Percentiles rank a stretch among this genome's conserved stretches.
These are phyloP conservation scores for Malurus cyaneus DNA, from an alignment of 2,113 vertebrate species.

Conservation along the genomic window DNA sequence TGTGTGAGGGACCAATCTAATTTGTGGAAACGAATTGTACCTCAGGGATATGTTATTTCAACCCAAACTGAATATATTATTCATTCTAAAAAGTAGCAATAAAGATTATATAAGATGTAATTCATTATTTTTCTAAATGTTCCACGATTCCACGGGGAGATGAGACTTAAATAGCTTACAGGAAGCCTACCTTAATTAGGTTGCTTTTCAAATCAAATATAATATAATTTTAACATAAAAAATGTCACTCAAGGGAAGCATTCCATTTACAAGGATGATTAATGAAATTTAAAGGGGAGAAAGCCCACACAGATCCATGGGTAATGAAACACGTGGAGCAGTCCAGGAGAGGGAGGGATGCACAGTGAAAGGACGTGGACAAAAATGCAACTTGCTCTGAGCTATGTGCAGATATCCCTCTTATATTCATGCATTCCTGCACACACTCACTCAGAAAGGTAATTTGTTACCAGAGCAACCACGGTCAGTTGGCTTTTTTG, in stretches of 20 bases:
- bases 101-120: conserved; percentile 74
- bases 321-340: background rate
- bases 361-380: background rate
- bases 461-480: conserved; percentile 67
- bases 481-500: conserved; percentile 40
- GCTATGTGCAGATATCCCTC: background rate
- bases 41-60: conserved; percentile 71
- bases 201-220: conserved; percentile 73
- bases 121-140: conserved; percentile 76
- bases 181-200: conserved; percentile 70
- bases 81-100: conserved; percentile 70
- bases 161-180: conserved; percentile 67
- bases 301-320: background rate
- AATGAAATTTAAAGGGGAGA: conserved; percentile 53
- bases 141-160: conserved; percentile 59
- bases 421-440: conserved; percentile 29
- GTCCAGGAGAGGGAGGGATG: background rate
- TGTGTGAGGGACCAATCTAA: conserved; percentile 69
- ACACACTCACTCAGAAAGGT: background rate
- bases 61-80: conserved; percentile 69
- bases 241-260: conserved; percentile 66
- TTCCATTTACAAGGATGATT: conserved; percentile 61
- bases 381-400: background rate
- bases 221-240: conserved; percentile 72
- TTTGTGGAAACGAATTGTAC: conserved; percentile 70